Conservation (phyloP, 2,888 invertebrate genomes). For the Drosophila lutescens region DNA sequence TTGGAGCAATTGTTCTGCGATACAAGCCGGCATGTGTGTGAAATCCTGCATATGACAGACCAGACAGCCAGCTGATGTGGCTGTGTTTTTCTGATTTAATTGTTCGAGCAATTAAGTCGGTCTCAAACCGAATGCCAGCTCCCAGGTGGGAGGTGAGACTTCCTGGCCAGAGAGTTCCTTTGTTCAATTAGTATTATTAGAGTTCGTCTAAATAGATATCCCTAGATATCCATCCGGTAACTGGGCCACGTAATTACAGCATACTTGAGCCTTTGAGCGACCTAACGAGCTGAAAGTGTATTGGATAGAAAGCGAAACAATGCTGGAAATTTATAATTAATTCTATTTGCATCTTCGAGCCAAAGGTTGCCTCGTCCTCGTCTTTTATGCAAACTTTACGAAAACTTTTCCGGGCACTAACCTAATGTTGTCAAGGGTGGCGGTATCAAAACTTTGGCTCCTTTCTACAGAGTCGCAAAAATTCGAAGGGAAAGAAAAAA, state of each 20-base stretch:
- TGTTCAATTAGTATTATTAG: constrained; percentile 25
- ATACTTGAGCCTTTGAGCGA: constrained; percentile 11
- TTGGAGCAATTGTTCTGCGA: constrained; percentile 16
- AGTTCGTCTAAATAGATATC: neutral
- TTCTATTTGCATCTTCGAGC: constrained; percentile 21
- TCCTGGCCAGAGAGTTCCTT: constrained; percentile 1
- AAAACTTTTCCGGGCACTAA: constrained; percentile 28
- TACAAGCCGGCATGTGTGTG: neutral
- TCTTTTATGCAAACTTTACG: constrained; percentile 21
- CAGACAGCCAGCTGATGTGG: constrained; percentile 20
- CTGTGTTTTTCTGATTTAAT: constrained; percentile 28
- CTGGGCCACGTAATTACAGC: constrained; percentile 25
- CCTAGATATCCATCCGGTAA: constrained; percentile 13
- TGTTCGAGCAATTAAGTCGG: constrained; percentile 31
- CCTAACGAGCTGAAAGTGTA: constrained; percentile 6
- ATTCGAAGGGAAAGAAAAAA: constrained; percentile 10
- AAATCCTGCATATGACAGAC: constrained; percentile 35
- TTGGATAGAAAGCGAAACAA: constrained; percentile 18
- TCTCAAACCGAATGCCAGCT: constrained; percentile 2
- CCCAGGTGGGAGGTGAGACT: neutral
- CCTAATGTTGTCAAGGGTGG: constrained; percentile 9
- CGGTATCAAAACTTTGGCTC: constrained; percentile 23
- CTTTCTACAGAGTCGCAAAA: neutral
- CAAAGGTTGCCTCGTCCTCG: constrained; percentile 1
- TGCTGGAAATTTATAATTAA: constrained; percentile 33